Evolutionary conservation across 2,888 invertebrate genomes (phyloP).

Genomic region (Carabus problematicus): DNA sequence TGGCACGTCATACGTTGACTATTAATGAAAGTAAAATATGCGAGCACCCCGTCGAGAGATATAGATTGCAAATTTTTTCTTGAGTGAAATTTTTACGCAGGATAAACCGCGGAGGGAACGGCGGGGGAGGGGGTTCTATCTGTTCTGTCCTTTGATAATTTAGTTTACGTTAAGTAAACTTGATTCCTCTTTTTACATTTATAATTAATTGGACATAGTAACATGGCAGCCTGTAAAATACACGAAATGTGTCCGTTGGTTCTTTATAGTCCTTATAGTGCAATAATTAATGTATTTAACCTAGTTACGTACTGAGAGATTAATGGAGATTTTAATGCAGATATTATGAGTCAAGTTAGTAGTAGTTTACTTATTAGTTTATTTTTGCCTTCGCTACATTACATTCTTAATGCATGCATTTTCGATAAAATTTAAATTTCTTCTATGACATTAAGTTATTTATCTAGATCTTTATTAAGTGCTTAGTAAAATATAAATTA

Average conservation of each 20-base stretch:
- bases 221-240: constrained; percentile 30
- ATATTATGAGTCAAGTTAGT: constrained; percentile 16
- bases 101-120: background rate
- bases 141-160: constrained; percentile 16
- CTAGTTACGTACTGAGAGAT: constrained; percentile 31
- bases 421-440: too few relatives aligned
- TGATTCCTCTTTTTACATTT: constrained; percentile 28
- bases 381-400: too few relatives aligned
- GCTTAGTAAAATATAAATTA: too few relatives aligned
- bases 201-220: constrained; percentile 40
- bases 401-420: too few relatives aligned
- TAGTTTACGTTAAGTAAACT: constrained; percentile 16
- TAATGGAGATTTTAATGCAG: constrained; percentile 37
- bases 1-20: constrained; percentile 28
- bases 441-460: too few relatives aligned
- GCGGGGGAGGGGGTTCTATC: too few relatives aligned
- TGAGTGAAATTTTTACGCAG: constrained; percentile 2
- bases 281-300: constrained; percentile 41
- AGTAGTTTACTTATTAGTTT: too few relatives aligned
- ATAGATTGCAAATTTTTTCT: constrained; percentile 35
- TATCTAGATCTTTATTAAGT: too few relatives aligned
- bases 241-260: constrained; percentile 20
- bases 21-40: constrained; percentile 37
- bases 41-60: constrained; percentile 27
- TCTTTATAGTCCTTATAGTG: constrained; percentile 33